These are phyloP conservation scores for Arrhamphus sclerolepis DNA, from an alignment of 2,797 vertebrate species.

Conservation along the genomic window DNA sequence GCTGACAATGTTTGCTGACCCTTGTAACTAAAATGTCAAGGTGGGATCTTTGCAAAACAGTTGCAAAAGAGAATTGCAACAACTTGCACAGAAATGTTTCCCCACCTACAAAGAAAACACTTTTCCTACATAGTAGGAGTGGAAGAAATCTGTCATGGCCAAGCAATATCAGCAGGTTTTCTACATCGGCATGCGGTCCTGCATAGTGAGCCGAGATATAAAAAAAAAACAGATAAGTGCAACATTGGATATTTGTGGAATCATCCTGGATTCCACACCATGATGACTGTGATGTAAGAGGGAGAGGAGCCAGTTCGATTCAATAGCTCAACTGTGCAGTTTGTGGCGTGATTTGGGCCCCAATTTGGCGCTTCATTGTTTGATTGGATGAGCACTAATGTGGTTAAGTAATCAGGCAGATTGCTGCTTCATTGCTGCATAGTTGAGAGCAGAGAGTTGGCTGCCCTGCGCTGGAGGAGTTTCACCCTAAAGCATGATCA, in stretches of 20 bases:
- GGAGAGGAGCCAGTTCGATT: slow-evolving; percentile 61
- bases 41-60: slow-evolving; percentile 5
- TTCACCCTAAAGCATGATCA: background rate
- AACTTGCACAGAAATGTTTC: slow-evolving; percentile 4
- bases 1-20: slow-evolving; percentile 5
- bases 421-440: slow-evolving; percentile 70
- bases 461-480: slow-evolving; percentile 16
- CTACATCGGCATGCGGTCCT: slow-evolving; percentile 1
- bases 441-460: slow-evolving; percentile 56
- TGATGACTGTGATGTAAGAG: slow-evolving; percentile 79
- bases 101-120: slow-evolving; percentile 33
- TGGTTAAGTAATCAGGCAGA: slow-evolving; percentile 76
- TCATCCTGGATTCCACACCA: slow-evolving; percentile 72
- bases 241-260: slow-evolving; percentile 48
- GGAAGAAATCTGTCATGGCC: slow-evolving; percentile 19
- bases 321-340: slow-evolving; percentile 79
- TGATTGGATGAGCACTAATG: slow-evolving; percentile 76
- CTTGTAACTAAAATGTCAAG: slow-evolving; percentile 8
- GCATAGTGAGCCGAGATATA: slow-evolving; percentile 37
- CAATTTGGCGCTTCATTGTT: slow-evolving; percentile 72
- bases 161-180: slow-evolving; percentile 22
- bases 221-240: slow-evolving; percentile 32
- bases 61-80: slow-evolving; percentile 8
- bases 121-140: slow-evolving; percentile 11
- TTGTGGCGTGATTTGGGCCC: slow-evolving; percentile 77